Base-by-base conservation (phyloP, 2,797 vertebrate genomes). In the Crenuchus spilurus region DNA sequence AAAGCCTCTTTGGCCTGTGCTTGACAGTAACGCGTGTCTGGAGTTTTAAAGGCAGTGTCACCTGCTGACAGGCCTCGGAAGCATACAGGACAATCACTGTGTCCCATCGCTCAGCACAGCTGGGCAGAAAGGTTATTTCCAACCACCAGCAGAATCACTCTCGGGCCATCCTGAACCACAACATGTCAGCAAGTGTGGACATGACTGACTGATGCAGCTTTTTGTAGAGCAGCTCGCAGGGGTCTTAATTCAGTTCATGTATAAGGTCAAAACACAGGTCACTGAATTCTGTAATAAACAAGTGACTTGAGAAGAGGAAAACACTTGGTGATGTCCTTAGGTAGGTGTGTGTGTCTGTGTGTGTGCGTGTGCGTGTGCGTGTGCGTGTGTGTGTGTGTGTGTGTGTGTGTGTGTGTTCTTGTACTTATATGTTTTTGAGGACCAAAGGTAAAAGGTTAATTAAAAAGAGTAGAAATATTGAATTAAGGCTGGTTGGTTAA, bases 121-220 rank as follows among this genome's bases (percentile, higher is more conserved):
- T 76, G 76, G 57, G 62, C 51, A 76, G 28, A 16, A 6, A 24
- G 28, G 39, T 39, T 82, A 82, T 83, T 79, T 82, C 80, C 67
- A 78, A 33, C 49, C 30, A 22, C 42, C 7, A 22, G 18, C 54
- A 26, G 31, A 49, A 30, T 24, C 13, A 37, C 57, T 44, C 58
- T 70, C 18, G 60, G 58, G 42, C 37, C 57, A 71, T 61, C 22
- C 65, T 72, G 70, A 60, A 33, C 49, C 13, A 8, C n/a, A 70
- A 28, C 4, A 18, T 71, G 60, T 13, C n/a, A 72, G 65, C 77
- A 75, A 69, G 63, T 75, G 68, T 41, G 61, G 55, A 26, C 52
- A 48, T 7, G n/a, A 41, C 33, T 49, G 68, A 48, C 51, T 65
- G 39, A 22, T 46, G 51, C 57, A 63, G 39, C 55, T 71, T 70